Conservation (phyloP, 2,113 vertebrate species). For the Neolamprologus brichardi region DNA sequence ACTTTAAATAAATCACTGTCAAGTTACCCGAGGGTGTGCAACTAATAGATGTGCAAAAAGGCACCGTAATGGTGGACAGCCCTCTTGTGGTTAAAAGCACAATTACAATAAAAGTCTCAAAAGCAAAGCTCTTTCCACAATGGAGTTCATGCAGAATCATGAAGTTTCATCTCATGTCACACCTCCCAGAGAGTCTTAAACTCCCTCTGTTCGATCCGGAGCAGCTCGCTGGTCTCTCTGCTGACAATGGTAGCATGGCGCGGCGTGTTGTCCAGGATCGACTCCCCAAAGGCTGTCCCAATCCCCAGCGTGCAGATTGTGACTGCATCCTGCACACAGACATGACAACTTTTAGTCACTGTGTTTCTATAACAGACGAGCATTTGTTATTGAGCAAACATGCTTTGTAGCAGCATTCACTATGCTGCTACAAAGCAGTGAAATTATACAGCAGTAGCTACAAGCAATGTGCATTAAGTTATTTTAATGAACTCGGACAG, state of each 20-base stretch:
- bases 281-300: slow-evolving; percentile 97
- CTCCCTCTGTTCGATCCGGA: slow-evolving; percentile 96
- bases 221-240: slow-evolving; percentile 89
- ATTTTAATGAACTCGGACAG: not conserved
- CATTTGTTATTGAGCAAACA: not conserved
- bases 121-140: not conserved
- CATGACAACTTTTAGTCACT: not conserved
- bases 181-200: slow-evolving; percentile 98
- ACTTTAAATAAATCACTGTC: not conserved
- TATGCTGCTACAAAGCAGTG: not conserved
- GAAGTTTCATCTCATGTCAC: not conserved
- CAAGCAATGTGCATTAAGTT: not conserved
- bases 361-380: not conserved
- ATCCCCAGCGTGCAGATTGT: slow-evolving; percentile 94
- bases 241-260: slow-evolving; percentile 97
- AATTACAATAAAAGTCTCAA: slow-evolving; percentile 4
- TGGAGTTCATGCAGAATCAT: not conserved
- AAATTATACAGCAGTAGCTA: not conserved
- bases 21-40: not conserved
- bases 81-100: slow-evolving; percentile 47
- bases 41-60: not conserved
- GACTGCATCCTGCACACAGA: slow-evolving; percentile 85
- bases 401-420: not conserved
- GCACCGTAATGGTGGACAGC: slow-evolving; percentile 3
- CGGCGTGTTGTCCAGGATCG: slow-evolving; percentile 96